These are phyloP conservation scores for Sericinus montela DNA, from an alignment of 2,888 invertebrate species.

Conservation along the genomic window DNA sequence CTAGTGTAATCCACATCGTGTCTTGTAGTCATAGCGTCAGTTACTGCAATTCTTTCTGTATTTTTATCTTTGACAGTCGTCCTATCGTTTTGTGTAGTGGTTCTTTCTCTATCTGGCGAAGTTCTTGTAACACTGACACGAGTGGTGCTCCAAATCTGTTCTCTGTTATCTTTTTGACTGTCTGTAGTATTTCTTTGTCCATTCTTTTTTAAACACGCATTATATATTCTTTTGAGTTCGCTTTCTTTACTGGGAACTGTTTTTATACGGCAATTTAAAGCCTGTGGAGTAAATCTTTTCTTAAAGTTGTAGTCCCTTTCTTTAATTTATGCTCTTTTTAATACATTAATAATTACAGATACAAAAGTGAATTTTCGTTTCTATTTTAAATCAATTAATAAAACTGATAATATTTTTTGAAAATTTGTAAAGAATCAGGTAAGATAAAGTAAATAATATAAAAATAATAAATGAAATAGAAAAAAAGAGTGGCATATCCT, in stretches of 20 bases:
- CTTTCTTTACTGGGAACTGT: constrained; percentile 76
- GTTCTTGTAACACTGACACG: neutral
- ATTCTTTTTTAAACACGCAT: constrained; percentile 74
- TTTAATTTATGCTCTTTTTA: no score
- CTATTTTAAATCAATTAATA: no score
- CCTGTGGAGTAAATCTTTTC: constrained; percentile 38
- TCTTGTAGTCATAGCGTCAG: neutral
- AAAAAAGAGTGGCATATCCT: no score
- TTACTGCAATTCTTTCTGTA: neutral
- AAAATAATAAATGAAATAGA: no score
- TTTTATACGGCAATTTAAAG: constrained; percentile 79
- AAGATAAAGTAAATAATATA: no score
- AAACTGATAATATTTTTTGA: no score
- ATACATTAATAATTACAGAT: no score
- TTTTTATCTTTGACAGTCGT: neutral
- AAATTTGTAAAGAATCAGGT: no score
- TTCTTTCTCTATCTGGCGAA: neutral
- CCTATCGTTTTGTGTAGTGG: neutral
- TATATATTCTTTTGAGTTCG: constrained; percentile 77
- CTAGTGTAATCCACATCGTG: neutral
- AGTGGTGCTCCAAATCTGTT: neutral
- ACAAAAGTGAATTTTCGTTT: no score
- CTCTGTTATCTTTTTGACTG: constrained; percentile 40
- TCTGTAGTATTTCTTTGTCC: constrained; percentile 30
- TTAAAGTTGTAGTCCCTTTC: no score